phyloP scores from a whole-genome alignment of 2,113 vertebrate genomes.

The Phasianus colchicus region DNA sequence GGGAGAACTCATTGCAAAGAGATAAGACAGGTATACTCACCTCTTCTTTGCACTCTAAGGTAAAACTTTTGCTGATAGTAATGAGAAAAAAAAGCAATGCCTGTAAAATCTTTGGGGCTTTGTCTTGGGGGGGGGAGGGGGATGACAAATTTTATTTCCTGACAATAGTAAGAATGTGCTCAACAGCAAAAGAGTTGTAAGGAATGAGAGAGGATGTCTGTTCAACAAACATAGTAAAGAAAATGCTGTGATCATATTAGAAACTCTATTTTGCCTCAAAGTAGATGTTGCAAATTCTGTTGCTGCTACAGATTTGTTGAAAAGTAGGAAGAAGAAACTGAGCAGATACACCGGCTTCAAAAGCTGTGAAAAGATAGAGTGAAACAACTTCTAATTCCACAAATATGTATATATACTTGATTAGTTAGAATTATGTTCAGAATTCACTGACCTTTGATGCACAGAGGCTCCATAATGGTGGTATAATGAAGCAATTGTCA shows the following conservation, averaged over 20 bases:
- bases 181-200: neutral
- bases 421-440: neutral
- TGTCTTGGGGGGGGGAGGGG: neutral
- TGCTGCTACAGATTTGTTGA: neutral
- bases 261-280: neutral
- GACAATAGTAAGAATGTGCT: neutral
- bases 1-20: conserved; percentile 57
- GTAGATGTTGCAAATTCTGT: neutral
- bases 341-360: neutral
- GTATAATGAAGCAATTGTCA: neutral
- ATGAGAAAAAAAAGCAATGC: neutral
- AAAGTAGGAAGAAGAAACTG: neutral
- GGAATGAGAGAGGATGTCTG: neutral
- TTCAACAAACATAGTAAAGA: neutral
- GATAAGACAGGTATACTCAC: conserved; percentile 50
- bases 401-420: neutral
- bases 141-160: neutral
- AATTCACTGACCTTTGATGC: neutral
- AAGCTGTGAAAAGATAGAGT: neutral
- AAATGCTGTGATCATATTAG: neutral
- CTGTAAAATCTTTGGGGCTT: neutral
- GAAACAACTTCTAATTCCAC: neutral
- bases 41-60: neutral
- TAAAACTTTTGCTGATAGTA: neutral
- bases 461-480: neutral